phyloP scores from a whole-genome alignment of 35 echinoderm and acorn worm species.

The Apostichopus parvimensis region DNA sequence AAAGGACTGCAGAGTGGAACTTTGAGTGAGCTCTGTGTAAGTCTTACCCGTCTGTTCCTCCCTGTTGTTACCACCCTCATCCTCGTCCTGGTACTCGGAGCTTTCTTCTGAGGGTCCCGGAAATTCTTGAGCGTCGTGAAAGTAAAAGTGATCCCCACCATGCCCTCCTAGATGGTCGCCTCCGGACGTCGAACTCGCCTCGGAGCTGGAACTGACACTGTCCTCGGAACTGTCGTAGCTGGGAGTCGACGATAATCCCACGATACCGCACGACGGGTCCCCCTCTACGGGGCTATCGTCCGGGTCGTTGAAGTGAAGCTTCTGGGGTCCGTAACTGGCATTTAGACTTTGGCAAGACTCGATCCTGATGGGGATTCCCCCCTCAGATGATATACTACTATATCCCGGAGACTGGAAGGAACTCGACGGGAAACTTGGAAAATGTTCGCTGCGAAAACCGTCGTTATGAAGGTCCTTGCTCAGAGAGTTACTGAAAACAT shows the following conservation, averaged over 20 bases:
- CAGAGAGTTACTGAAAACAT: conserved; percentile 39
- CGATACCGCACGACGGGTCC: conserved; percentile 51
- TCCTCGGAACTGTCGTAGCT: conserved; percentile 83
- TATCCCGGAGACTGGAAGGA: conserved; percentile 42
- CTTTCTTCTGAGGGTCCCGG: background rate
- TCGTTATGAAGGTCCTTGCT: conserved; percentile 44
- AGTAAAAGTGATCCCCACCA: conserved; percentile 23
- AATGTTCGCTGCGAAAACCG: conserved; percentile 34
- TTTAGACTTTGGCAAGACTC: conserved; percentile 61
- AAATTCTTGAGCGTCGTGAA: conserved; percentile 23
- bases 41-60: conserved; percentile 48
- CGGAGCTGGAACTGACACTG: conserved; percentile 71
- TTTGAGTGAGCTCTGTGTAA: conserved; percentile 72
- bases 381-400: conserved; percentile 36
- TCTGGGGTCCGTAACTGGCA: conserved; percentile 53
- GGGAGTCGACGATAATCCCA: conserved; percentile 64
- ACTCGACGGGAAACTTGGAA: conserved; percentile 13
- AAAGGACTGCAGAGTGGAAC: conserved; percentile 51
- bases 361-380: conserved; percentile 13
- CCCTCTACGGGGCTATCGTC: conserved; percentile 64
- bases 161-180: background rate
- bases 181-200: conserved; percentile 66
- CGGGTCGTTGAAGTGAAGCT: conserved; percentile 85
- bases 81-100: background rate
- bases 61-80: background rate